A percentile compares a stretch with the other conserved stretches of the same genome.
These are phyloP conservation scores for Tryphoninae sp. DNA, from an alignment of 2,888 invertebrate genomes.

Conservation along the genomic window DNA sequence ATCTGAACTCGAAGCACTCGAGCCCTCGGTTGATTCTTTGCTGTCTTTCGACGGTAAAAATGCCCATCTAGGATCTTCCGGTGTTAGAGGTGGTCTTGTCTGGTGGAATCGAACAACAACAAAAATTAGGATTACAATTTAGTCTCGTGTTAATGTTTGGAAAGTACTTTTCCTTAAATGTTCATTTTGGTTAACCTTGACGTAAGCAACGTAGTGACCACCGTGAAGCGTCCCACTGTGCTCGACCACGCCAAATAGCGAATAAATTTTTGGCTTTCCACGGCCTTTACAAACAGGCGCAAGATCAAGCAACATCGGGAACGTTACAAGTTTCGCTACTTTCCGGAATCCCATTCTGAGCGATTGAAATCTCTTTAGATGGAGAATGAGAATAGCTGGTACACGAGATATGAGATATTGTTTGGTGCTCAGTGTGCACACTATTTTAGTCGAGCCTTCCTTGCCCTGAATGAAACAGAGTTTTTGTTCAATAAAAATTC, in stretches of 20 bases:
- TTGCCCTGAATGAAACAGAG: constrained; percentile 80
- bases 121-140: not conserved
- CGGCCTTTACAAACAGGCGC: constrained; percentile 93
- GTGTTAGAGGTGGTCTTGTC: constrained; percentile 83
- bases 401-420: constrained; percentile 94
- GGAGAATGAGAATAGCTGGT: constrained; percentile 96
- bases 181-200: constrained; percentile 86
- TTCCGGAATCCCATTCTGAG: constrained; percentile 86
- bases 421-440: constrained; percentile 91
- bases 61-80: constrained; percentile 88
- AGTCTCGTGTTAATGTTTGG: no score
- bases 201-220: constrained; percentile 96
- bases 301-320: constrained; percentile 92
- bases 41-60: constrained; percentile 85
- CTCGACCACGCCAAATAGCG: constrained; percentile 97
- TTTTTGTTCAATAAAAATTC: constrained; percentile 7
- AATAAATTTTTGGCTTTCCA: constrained; percentile 86
- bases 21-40: constrained; percentile 67
- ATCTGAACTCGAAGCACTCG: constrained; percentile 79
- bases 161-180: not conserved
- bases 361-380: constrained; percentile 97
- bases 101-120: constrained; percentile 43
- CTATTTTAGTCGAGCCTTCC: constrained; percentile 84
- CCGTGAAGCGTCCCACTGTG: constrained; percentile 96
- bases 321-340: constrained; percentile 92